Evolutionary conservation across 53 echinoderm and acorn worm species (phyloP), one percentile per base, ranked within the genome.

Genomic region (Mesocentrotus franciscanus): DNA sequence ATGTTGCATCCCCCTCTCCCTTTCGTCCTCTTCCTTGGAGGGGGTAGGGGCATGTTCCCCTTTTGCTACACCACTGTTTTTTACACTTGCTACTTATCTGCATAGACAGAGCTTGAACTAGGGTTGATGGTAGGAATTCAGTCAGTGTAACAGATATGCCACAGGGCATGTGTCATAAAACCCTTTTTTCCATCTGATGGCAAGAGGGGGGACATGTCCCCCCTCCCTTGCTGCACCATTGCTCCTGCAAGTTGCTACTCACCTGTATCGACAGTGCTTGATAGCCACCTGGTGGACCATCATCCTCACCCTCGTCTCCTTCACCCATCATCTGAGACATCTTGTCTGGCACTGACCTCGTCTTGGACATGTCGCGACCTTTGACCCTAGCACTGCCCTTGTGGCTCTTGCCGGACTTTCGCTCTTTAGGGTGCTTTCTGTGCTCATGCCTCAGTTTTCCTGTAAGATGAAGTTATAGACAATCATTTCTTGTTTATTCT

Each of bases 251-350:
- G 85, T 55, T 55, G 55, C 85, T 59, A 89, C 89, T 60, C 1
- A 98, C 98, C 97, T 98, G 98, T 94, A 98, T 97, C 1, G 98
- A 98, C 36, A 98, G 93, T 27, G 98, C 96, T 57, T 98, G 98
- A 33, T 98, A 98, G 22, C 97, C 98, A 10, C 98, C 98, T 8
- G 97, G 96, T 5, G 97, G 96, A 10, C 97, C 97, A 60, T 97
- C 96, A 16, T 96, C 96, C 57, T 96, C 95, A 39, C 89, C 93
- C 13, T 97, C 98, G 9, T 98, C 97, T 64, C 95, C 95, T 12
- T 93, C 96, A 7, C 95, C 96, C 0, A 85, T 78, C 98, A 98
- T 96, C 95, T 92, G 96, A 1, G 96, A 95, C 92, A 98, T 97
- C 90, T 96, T 96, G 20, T 97, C 97, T 10, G 98, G 98, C 13